Evolutionary conservation across 2,888 invertebrate genomes (phyloP).

Genomic region (Trilocha varians): DNA sequence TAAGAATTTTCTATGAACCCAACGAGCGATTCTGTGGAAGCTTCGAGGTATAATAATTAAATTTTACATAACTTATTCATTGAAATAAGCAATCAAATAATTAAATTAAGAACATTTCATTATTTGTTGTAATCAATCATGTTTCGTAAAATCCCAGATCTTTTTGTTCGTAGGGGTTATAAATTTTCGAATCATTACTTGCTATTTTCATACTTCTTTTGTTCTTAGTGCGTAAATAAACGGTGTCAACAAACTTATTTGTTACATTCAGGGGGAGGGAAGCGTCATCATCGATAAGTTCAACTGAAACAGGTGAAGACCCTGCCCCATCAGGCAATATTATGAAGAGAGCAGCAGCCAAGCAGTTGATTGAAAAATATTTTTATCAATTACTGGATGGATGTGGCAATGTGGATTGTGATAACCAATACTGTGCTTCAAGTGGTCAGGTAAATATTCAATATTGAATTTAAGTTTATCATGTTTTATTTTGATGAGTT

Average conservation of each 20-base stretch:
- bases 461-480: not conserved
- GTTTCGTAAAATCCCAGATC: too few species aligned
- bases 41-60: constrained; percentile 56
- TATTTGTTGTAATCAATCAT: too few species aligned
- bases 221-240: constrained; percentile 9
- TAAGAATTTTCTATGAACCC: constrained; percentile 70
- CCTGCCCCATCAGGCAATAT: constrained; percentile 66
- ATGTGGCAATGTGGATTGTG: constrained; percentile 91
- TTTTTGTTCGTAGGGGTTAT: constrained; percentile 37
- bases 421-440: constrained; percentile 91
- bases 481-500: not conserved
- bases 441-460: constrained; percentile 81
- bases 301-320: constrained; percentile 40
- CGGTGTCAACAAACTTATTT: constrained; percentile 6
- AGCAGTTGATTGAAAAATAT: constrained; percentile 91
- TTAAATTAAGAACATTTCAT: too few species aligned
- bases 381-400: constrained; percentile 94
- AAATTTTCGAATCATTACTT: constrained; percentile 70
- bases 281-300: constrained; percentile 66
- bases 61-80: not conserved
- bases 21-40: constrained; percentile 71
- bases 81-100: too few species aligned
- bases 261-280: constrained; percentile 58
- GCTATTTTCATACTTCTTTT: constrained; percentile 62
- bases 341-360: constrained; percentile 85